A percentile compares a stretch with the other conserved stretches of the same genome.
Conservation (phyloP, 2,888 invertebrate species). For the Alentia gelatinosa region DNA sequence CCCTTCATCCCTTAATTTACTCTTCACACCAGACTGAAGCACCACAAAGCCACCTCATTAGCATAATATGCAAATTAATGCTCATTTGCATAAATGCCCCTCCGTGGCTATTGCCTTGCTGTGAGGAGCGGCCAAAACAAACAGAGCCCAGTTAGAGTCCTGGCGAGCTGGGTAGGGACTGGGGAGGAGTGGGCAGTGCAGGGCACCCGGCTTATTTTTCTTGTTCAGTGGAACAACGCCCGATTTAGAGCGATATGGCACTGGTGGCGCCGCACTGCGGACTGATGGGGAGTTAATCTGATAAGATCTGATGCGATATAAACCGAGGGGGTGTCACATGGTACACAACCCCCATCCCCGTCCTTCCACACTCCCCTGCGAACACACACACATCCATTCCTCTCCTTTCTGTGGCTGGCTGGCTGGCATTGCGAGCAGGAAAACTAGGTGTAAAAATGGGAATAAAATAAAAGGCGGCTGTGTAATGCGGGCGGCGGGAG, state of each 20-base stretch:
- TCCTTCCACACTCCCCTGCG: too few species aligned
- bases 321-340: not conserved
- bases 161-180: not conserved
- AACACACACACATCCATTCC: too few species aligned
- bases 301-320: not conserved
- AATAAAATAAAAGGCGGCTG: too few species aligned
- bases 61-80: slow-evolving; percentile 3
- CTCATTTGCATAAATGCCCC: not conserved
- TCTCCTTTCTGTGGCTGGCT: too few species aligned
- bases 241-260: not conserved
- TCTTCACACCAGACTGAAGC: not conserved
- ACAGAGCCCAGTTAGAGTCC: not conserved
- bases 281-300: not conserved
- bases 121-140: not conserved
- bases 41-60: not conserved
- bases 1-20: not conserved
- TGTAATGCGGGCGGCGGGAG: too few species aligned
- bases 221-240: not conserved
- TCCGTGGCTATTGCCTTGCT: not conserved
- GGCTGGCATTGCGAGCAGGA: too few species aligned
- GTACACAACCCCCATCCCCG: too few species aligned
- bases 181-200: not conserved
- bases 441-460: too few species aligned
- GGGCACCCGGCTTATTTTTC: not conserved
- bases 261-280: not conserved